phyloP scores from a whole-genome alignment of 2,113 vertebrate species.

The Corynorhinus townsendii region DNA sequence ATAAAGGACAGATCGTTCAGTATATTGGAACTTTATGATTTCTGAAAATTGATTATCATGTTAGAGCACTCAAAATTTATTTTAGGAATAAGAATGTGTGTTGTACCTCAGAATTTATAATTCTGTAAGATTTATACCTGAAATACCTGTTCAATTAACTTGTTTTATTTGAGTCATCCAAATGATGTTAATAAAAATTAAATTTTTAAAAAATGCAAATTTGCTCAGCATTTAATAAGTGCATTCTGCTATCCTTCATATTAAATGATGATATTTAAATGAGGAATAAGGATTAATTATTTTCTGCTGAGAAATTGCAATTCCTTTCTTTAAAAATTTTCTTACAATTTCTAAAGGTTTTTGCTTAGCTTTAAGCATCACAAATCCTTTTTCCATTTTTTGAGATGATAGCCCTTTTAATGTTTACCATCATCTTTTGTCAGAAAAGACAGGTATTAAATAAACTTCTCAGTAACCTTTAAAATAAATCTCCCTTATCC shows the following conservation, averaged over 20 bases:
- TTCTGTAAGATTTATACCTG: slow-evolving; percentile 35
- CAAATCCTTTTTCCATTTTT: not conserved
- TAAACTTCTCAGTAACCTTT: not conserved
- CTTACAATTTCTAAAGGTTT: not conserved
- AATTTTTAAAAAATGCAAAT: slow-evolving; percentile 58
- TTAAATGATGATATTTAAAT: slow-evolving; percentile 52
- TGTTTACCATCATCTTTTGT: not conserved
- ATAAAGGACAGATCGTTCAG: slow-evolving; percentile 41
- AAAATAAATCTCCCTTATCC: not conserved
- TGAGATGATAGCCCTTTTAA: not conserved
- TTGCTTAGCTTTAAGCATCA: not conserved
- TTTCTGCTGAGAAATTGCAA: not conserved
- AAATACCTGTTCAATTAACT: slow-evolving; percentile 50
- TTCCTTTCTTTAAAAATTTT: not conserved
- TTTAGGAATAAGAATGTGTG: slow-evolving; percentile 27
- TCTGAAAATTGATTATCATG: slow-evolving; percentile 41
- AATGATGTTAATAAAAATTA: slow-evolving; percentile 50
- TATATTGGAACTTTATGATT: slow-evolving; percentile 42
- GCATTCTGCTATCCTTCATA: slow-evolving; percentile 44
- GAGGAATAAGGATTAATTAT: slow-evolving; percentile 25
- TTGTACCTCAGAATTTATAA: not conserved
- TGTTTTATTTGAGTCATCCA: slow-evolving; percentile 54
- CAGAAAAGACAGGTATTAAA: not conserved
- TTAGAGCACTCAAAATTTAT: slow-evolving; percentile 42
- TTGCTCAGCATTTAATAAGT: slow-evolving; percentile 60